Base-by-base conservation (phyloP, 2,113 vertebrate genomes). In the Dicentrarchus labrax region DNA sequence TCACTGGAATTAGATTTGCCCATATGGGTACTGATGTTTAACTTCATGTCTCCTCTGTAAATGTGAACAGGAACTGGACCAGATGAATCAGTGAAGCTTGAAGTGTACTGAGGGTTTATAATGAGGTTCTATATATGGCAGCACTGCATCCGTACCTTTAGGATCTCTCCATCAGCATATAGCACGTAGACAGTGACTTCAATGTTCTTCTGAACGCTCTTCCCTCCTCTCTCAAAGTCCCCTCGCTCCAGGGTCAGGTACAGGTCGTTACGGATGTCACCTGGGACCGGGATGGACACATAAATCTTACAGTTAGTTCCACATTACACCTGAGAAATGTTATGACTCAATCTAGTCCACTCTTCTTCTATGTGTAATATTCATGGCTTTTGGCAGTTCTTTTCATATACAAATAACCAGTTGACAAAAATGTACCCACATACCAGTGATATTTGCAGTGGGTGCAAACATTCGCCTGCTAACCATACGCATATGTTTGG, bases 161-260 rank as follows among this genome's bases (percentile, higher is more conserved):
- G 94, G 77, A 97, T 96, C 65, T 99, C 98, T 82, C 98, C 98
- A 0, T 99, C 98, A 0, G 97, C 98, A 1, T 98, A 98, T 24
- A 99, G 96, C 76, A 99, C 97, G 0, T 96, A 98, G 88, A 99
- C 95, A 30, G 97, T 97, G 85, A 99, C 96, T 78, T 99, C 98
- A 0, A 99, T 97, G 93, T 99, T 99, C 94, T 99, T 99, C 95
- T 99, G 98, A 15, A 99, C 98, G 0, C 98, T 99, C 82, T 99
- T 99, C 38, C 98, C 98, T n/a, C 98, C 98, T 90, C 98, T 94
- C 72, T 99, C 98, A 15, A 99, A 99, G 76, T 99, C 98, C 0
- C 98, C 98, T 84, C 96, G 96, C 87, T 99, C 98, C 92, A 99
- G 88, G 0, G 96, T 99, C 90, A 99, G 95, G 90, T 99, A 99